These are phyloP conservation scores for Lycia hirtaria DNA, from an alignment of 2,888 invertebrate genomes.

Conservation along the genomic window DNA sequence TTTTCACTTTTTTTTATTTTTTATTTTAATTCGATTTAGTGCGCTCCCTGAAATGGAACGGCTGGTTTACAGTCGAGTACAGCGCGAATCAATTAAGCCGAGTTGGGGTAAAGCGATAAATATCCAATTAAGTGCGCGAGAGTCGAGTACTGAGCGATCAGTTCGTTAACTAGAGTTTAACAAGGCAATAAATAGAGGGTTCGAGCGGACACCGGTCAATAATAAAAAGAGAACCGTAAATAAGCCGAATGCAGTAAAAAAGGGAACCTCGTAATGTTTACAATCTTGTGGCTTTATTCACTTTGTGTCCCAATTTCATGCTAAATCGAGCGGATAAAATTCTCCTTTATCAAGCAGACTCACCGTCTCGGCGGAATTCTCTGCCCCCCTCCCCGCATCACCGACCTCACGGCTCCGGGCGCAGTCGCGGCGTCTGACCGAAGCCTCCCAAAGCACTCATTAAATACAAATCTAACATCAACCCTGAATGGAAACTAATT, in stretches of 20 bases:
- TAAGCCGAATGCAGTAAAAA: slow-evolving; percentile 80
- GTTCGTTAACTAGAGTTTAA: slow-evolving; percentile 83
- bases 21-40: slow-evolving; percentile 54
- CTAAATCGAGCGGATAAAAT: slow-evolving; percentile 85
- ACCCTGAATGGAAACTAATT: slow-evolving; percentile 69
- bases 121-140: slow-evolving; percentile 75
- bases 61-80: slow-evolving; percentile 59
- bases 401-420: slow-evolving; percentile 37
- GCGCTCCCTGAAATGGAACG: slow-evolving; percentile 50
- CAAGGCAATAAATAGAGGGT: slow-evolving; percentile 82
- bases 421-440: slow-evolving; percentile 45
- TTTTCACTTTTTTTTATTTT: slow-evolving; percentile 52
- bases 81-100: slow-evolving; percentile 73
- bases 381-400: slow-evolving; percentile 33
- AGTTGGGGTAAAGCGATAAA: slow-evolving; percentile 72
- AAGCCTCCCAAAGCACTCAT: slow-evolving; percentile 59
- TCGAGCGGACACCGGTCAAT: slow-evolving; percentile 70
- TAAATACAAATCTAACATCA: slow-evolving; percentile 75
- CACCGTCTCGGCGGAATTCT: slow-evolving; percentile 70
- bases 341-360: slow-evolving; percentile 83
- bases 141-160: slow-evolving; percentile 64
- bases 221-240: slow-evolving; percentile 83
- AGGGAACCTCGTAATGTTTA: slow-evolving; percentile 84
- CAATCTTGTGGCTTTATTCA: slow-evolving; percentile 85
- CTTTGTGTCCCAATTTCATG: slow-evolving; percentile 86